A percentile compares a stretch with the other conserved stretches of the same genome.
Conservation (phyloP, 2,888 invertebrate genomes). For the Uropetala carovei region DNA sequence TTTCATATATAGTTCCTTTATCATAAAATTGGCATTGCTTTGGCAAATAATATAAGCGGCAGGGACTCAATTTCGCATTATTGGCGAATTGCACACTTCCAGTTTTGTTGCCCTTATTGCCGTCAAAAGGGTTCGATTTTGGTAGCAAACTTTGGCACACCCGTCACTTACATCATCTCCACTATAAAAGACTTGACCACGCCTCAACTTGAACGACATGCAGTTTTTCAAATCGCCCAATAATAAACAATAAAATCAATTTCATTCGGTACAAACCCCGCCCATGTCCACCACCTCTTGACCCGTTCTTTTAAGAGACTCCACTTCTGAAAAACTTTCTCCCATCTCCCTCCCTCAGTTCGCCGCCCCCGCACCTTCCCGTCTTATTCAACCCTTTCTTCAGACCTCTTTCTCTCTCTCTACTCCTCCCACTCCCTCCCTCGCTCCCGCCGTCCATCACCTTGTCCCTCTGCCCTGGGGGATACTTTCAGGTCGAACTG, state of each 20-base stretch:
- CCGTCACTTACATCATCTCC: slow-evolving; percentile 7
- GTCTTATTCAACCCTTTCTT: background rate
- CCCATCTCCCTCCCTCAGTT: background rate
- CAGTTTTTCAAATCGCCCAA: background rate
- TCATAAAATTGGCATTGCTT: too few species aligned
- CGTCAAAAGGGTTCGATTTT: too few species aligned
- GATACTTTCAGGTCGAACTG: slow-evolving; percentile 61
- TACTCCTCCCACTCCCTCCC: background rate
- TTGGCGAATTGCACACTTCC: too few species aligned
- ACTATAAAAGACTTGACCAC: background rate
- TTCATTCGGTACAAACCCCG: background rate
- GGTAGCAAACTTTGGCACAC: too few species aligned
- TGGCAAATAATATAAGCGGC: too few species aligned
- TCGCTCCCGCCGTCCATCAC: slow-evolving; percentile 41
- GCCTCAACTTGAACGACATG: background rate
- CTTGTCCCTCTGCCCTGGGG: slow-evolving; percentile 56
- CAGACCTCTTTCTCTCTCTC: background rate
- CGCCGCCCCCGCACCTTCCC: background rate
- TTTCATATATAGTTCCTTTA: too few species aligned
- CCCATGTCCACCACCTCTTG: background rate
- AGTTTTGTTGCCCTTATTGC: too few species aligned
- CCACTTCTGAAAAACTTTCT: background rate
- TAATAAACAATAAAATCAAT: slow-evolving; percentile 23
- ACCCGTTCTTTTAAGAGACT: background rate
- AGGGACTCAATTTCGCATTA: too few species aligned